Evolutionary conservation across 2,113 vertebrate species (phyloP).

Genomic region (Nipponia nippon): DNA sequence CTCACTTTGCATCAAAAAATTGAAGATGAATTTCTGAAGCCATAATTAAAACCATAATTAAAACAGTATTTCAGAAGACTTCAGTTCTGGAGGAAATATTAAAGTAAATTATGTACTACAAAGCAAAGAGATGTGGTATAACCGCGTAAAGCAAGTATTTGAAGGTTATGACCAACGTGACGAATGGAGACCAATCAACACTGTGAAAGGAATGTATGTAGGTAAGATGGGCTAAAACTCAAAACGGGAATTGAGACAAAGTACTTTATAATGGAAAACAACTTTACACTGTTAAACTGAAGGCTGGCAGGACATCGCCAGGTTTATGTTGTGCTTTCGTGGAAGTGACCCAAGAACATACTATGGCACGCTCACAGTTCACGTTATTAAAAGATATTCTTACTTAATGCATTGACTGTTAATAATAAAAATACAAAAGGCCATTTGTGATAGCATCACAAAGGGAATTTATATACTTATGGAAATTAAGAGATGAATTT

Average conservation of each 20-base stretch:
- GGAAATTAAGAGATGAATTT: not conserved
- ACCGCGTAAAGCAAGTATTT: rapidly evolving
- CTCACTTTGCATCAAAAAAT: not conserved
- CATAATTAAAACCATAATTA: not conserved
- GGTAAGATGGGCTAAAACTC: not conserved
- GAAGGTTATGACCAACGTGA: not conserved
- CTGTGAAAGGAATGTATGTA: rapidly evolving
- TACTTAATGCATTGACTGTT: not conserved
- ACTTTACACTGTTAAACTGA: not conserved
- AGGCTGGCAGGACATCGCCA: not conserved
- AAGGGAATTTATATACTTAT: not conserved
- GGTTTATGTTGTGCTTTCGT: too few species aligned
- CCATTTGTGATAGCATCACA: not conserved
- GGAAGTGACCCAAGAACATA: not conserved
- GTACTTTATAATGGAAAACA: not conserved
- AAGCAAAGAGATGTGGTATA: not conserved
- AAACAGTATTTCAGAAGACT: not conserved
- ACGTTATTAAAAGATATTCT: not conserved
- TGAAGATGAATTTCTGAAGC: not conserved
- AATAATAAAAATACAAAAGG: not conserved
- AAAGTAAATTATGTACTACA: not conserved
- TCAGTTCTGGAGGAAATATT: not conserved
- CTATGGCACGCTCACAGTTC: rapidly evolving
- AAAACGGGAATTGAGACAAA: not conserved
- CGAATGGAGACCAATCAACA: not conserved